Percentiles rank a stretch among this genome's conserved stretches.
These are phyloP conservation scores for Gorsachius goisagi DNA, from an alignment of 2,113 vertebrate species.

Conservation along the genomic window DNA sequence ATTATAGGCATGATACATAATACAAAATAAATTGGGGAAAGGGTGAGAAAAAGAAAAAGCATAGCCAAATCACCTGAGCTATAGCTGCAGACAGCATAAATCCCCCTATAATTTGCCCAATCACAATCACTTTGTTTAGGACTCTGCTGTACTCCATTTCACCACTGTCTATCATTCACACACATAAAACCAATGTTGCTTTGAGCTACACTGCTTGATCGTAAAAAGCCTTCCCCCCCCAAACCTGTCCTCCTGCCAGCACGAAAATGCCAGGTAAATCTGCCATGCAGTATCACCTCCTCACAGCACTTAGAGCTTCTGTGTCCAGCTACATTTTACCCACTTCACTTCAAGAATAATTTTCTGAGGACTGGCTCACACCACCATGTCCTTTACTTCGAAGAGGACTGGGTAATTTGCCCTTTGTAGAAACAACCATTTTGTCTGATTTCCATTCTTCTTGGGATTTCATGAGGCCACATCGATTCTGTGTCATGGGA, in stretches of 20 bases:
- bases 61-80: not conserved
- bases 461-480: constrained; percentile 5
- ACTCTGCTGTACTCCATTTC: not conserved
- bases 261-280: constrained; percentile 11
- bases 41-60: not conserved
- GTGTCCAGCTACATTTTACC: not conserved
- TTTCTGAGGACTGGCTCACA: not conserved
- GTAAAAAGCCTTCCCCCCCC: constrained; percentile 31
- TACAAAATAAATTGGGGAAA: constrained; percentile 37
- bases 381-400: not conserved
- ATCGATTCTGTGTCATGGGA: not conserved
- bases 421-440: not conserved
- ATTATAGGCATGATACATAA: constrained; percentile 33
- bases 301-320: not conserved
- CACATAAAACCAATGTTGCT: not conserved
- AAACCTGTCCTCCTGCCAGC: not conserved
- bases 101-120: not conserved
- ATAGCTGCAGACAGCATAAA: not conserved
- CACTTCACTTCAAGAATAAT: not conserved
- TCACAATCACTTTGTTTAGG: not conserved
- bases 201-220: constrained; percentile 13
- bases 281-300: not conserved
- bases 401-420: not conserved
- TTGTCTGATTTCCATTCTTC: not conserved
- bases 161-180: not conserved